Percentiles rank a stretch among this genome's conserved stretches.
Evolutionary conservation across 2,113 vertebrate genomes (phyloP).

Genomic region (Osmerus eperlanus): DNA sequence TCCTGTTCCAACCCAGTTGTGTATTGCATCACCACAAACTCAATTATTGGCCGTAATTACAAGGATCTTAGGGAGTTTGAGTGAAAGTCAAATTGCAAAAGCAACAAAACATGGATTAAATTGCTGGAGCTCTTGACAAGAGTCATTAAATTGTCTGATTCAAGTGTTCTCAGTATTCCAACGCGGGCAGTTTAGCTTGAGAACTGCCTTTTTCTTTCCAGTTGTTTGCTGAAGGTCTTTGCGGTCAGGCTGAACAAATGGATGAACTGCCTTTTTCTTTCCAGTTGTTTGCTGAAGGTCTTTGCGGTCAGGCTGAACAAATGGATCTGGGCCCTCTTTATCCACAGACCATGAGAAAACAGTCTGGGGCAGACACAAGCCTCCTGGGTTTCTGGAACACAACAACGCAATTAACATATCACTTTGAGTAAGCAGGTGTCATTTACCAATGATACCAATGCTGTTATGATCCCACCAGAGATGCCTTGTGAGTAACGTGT

Average conservation of each 20-base stretch:
- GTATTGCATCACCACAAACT: slow-evolving; percentile 60
- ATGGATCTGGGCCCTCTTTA: slow-evolving; percentile 31
- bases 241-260: slow-evolving; percentile 46
- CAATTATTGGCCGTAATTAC: slow-evolving; percentile 72
- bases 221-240: slow-evolving; percentile 71
- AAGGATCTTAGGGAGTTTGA: slow-evolving; percentile 69
- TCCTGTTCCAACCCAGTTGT: slow-evolving; percentile 45
- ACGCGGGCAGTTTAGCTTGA: slow-evolving; percentile 62
- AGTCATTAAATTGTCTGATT: slow-evolving; percentile 80
- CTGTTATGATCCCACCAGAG: background rate
- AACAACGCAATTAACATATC: slow-evolving; percentile 38
- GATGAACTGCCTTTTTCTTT: slow-evolving; percentile 53
- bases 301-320: slow-evolving; percentile 57
- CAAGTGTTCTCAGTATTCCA: slow-evolving; percentile 73
- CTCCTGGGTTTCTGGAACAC: slow-evolving; percentile 11
- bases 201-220: slow-evolving; percentile 52
- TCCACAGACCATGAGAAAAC: slow-evolving; percentile 75
- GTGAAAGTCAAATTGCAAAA: slow-evolving; percentile 68
- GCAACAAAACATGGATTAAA: slow-evolving; percentile 78
- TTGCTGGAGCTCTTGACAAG: slow-evolving; percentile 74
- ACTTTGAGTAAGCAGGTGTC: slow-evolving; percentile 11
- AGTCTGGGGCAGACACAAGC: background rate
- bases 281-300: slow-evolving; percentile 65
- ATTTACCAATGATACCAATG: slow-evolving; percentile 4
- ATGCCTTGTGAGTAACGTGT: background rate